phyloP scores from a whole-genome alignment of 2,113 vertebrate genomes.

The Dendrocopos noguchii region DNA sequence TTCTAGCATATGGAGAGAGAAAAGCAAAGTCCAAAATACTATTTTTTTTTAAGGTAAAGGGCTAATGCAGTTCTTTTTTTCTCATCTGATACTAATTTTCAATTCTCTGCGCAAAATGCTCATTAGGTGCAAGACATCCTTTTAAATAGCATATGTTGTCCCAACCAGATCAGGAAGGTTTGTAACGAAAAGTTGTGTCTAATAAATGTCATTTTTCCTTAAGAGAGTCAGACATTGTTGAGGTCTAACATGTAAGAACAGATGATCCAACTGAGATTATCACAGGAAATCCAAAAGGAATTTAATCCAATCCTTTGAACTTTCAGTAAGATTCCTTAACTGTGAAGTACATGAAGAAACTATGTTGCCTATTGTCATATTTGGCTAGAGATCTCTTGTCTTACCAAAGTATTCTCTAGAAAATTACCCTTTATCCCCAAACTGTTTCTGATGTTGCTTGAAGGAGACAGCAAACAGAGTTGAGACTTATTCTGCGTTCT shows the following conservation, averaged over 20 bases:
- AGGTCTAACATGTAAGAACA: conserved; percentile 28
- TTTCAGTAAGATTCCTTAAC: conserved; percentile 47
- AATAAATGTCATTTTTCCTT: conserved; percentile 48
- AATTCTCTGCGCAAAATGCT: neutral
- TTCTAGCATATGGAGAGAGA: neutral
- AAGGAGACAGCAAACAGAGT: neutral
- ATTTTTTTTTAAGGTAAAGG: neutral
- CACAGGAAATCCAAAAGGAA: conserved; percentile 61
- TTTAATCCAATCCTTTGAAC: conserved; percentile 55
- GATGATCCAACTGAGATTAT: conserved; percentile 65
- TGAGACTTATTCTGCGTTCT: neutral
- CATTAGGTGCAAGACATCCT: neutral
- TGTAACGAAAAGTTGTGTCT: conserved; percentile 11
- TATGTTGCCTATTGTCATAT: conserved; percentile 41
- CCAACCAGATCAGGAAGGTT: conserved; percentile 4
- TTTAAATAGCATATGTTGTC: neutral
- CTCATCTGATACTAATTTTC: neutral
- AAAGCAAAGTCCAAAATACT: neutral
- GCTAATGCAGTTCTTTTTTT: neutral
- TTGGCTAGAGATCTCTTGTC: neutral
- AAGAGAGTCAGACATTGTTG: conserved; percentile 33
- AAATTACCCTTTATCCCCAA: neutral
- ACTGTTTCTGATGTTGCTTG: neutral
- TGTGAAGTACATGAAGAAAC: conserved; percentile 8
- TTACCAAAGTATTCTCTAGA: conserved; percentile 9